These are phyloP conservation scores for Meta bourneti DNA, from an alignment of 2,888 invertebrate genomes.

Conservation along the genomic window DNA sequence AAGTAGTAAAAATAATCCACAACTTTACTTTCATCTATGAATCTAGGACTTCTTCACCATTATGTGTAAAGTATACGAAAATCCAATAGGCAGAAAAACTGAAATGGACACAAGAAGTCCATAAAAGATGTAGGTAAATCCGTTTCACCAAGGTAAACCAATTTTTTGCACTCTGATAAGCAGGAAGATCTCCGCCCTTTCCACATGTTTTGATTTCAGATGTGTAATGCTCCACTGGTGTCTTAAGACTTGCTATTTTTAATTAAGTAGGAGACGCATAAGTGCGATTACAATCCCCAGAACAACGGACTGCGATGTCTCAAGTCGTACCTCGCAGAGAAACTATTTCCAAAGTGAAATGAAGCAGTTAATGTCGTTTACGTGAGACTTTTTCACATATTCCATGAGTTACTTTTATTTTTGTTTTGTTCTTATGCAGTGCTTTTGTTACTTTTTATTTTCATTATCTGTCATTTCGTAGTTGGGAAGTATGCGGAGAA, in stretches of 20 bases:
- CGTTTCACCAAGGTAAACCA: not conserved
- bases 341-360: not conserved
- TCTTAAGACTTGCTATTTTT: slow-evolving; percentile 10
- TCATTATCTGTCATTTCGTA: not conserved
- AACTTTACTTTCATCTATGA: too few species aligned
- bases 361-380: not conserved
- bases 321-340: not conserved
- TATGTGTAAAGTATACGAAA: too few species aligned
- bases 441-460: not conserved
- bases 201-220: slow-evolving; percentile 7
- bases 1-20: too few species aligned
- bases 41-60: too few species aligned
- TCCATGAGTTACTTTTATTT: not conserved
- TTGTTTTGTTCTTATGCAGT: not conserved
- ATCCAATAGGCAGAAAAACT: too few species aligned
- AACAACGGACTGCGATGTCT: not conserved
- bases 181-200: slow-evolving; percentile 25
- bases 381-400: not conserved
- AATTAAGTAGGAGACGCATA: slow-evolving; percentile 3
- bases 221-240: slow-evolving; percentile 4
- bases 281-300: not conserved
- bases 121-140: slow-evolving; percentile 27
- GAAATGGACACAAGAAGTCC: not conserved
- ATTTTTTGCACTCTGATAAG: slow-evolving; percentile 60
- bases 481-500: too few species aligned